Evolutionary conservation across 1,140 invertebrate genomes (phyloP).

Genomic region (Drosophila arawakana): DNA sequence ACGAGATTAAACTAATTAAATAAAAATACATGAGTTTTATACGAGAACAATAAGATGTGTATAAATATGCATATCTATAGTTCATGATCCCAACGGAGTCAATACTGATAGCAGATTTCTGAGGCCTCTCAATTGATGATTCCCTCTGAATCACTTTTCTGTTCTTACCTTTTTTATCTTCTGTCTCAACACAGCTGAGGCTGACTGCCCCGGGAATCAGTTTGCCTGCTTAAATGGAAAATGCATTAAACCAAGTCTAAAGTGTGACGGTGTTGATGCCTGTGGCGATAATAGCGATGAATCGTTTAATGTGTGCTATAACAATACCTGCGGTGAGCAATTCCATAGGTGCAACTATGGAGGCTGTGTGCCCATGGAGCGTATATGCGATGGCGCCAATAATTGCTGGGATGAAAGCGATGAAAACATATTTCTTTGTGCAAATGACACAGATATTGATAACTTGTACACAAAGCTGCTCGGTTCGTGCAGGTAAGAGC

Average conservation of each 20-base stretch:
- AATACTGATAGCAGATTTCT: neutral
- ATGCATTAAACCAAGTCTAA: neutral
- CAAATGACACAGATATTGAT: neutral
- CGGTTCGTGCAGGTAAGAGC: slow-evolving; percentile 33
- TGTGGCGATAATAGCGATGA: slow-evolving; percentile 91
- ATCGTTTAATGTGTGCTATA: slow-evolving; percentile 26
- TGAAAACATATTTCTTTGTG: slow-evolving; percentile 29
- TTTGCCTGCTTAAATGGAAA: slow-evolving; percentile 15
- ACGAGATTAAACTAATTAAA: too few species aligned
- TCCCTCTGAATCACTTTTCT: neutral
- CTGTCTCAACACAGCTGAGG: neutral
- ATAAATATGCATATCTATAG: neutral
- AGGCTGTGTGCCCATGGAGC: slow-evolving; percentile 10
- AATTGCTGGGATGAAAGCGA: slow-evolving; percentile 50
- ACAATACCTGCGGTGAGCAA: neutral
- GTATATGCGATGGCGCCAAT: neutral
- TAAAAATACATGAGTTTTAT: too few species aligned
- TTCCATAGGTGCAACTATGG: slow-evolving; percentile 44
- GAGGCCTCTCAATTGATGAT: neutral
- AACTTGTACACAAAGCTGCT: neutral
- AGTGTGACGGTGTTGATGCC: slow-evolving; percentile 83
- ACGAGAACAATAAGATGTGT: too few species aligned
- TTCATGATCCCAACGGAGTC: neutral
- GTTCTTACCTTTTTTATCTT: neutral
- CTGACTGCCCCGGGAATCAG: neutral